Evolutionary conservation across 2,797 vertebrate genomes (phyloP).

Genomic region (Gymnothorax reevesii): DNA sequence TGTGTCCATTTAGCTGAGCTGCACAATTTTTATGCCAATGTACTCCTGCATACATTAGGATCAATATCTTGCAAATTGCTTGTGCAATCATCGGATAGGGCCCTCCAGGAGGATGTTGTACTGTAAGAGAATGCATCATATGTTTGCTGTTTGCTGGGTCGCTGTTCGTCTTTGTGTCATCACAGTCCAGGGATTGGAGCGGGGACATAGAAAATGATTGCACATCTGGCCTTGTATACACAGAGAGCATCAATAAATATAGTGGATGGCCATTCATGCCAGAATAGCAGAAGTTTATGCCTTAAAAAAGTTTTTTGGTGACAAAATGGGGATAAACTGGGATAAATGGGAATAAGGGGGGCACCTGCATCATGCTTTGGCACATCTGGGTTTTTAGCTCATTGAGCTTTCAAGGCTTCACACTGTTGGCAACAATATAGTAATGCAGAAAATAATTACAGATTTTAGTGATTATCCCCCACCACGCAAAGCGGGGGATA

Average conservation of each 20-base stretch:
- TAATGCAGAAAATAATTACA: not conserved
- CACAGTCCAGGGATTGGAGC: conserved; percentile 1
- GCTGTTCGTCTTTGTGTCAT: conserved; percentile 7
- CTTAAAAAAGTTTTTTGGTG: conserved; percentile 4
- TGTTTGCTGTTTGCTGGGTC: conserved; percentile 8
- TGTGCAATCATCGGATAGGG: not conserved
- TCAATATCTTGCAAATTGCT: not conserved
- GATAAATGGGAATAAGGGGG: not conserved
- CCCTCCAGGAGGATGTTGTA: not conserved
- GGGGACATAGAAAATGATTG: conserved; percentile 4
- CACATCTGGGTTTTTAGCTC: conserved; percentile 16
- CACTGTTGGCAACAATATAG: not conserved
- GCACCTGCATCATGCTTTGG: not conserved
- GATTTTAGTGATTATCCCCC: not conserved
- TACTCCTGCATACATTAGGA: not conserved
- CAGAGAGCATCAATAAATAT: conserved; percentile 1
- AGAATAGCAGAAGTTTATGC: conserved; percentile 6
- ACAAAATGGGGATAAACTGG: not conserved
- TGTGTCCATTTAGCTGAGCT: not conserved
- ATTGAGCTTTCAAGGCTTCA: not conserved
- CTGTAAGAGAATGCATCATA: not conserved
- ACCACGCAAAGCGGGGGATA: no score
- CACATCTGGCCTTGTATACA: conserved; percentile 13
- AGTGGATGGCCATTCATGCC: not conserved
- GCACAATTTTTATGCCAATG: not conserved